Evolutionary conservation across 2,888 invertebrate species (phyloP).

Genomic region (Apodemia hepburni): DNA sequence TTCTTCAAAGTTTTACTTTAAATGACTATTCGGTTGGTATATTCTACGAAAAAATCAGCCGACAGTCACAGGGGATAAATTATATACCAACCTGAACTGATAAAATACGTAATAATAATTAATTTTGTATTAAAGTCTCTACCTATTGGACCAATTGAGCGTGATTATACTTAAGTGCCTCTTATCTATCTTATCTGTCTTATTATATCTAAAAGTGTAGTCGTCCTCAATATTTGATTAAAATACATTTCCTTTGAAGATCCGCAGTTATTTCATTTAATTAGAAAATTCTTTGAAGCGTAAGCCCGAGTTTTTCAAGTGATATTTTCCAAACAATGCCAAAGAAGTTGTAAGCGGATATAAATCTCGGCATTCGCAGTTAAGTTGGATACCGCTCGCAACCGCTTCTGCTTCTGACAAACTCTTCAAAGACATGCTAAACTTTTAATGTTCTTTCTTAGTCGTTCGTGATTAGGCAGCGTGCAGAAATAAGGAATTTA

Average conservation of each 20-base stretch:
- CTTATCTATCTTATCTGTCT: no score
- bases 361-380: slow-evolving; percentile 65
- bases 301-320: slow-evolving; percentile 6
- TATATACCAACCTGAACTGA: no score
- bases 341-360: slow-evolving; percentile 42
- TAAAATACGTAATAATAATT: no score
- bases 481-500: background rate
- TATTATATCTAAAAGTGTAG: background rate
- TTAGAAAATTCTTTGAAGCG: slow-evolving; percentile 13
- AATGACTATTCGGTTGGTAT: no score
- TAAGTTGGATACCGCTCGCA: slow-evolving; percentile 57
- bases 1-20: no score
- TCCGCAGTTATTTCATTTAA: slow-evolving; percentile 4
- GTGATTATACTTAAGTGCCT: no score
- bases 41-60: no score
- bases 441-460: slow-evolving; percentile 65
- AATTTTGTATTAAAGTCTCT: no score
- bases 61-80: no score
- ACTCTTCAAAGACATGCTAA: slow-evolving; percentile 23
- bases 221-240: background rate
- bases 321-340: slow-evolving; percentile 8
- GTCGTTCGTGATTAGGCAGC: slow-evolving; percentile 22
- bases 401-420: slow-evolving; percentile 38
- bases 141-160: no score
- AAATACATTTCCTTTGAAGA: background rate